A percentile compares a stretch with the other conserved stretches of the same genome.
phyloP scores from a whole-genome alignment of 2,113 vertebrate genomes.

The Guaruba guarouba region DNA sequence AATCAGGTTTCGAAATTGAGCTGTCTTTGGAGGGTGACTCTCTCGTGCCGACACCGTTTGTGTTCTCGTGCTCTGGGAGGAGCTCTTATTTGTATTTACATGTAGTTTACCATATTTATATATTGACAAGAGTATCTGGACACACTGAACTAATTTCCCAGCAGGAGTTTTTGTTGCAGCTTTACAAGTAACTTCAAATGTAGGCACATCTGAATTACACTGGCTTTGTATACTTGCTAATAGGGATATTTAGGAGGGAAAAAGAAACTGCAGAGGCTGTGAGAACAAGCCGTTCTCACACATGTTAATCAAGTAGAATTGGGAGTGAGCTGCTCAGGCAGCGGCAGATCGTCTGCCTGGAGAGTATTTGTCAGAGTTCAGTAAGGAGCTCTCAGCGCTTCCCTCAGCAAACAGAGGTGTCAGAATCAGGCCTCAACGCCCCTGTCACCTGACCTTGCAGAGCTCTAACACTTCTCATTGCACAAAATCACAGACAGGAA shows the following conservation, averaged over 20 bases:
- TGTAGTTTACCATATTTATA: not conserved
- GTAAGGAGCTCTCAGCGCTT: not conserved
- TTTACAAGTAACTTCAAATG: not conserved
- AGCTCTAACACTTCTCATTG: not conserved
- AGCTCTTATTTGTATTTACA: not conserved
- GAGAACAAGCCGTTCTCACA: not conserved
- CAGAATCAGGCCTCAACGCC: not conserved
- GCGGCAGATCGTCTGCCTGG: not conserved
- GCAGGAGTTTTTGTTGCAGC: not conserved
- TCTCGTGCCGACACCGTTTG: not conserved
- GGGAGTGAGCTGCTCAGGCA: not conserved
- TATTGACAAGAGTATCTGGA: not conserved
- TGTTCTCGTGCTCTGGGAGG: not conserved
- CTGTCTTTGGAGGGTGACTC: not conserved
- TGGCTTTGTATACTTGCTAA: not conserved
- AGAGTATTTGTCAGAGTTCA: not conserved
- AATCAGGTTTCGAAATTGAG: not conserved
- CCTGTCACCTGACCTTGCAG: not conserved
- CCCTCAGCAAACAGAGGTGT: not conserved
- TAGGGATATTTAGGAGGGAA: not conserved
- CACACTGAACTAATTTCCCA: not conserved
- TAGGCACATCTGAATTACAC: not conserved
- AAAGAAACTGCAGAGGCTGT: not conserved
- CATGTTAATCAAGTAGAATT: not conserved
- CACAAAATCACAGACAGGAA: not conserved